phyloP scores from a whole-genome alignment of 2,797 vertebrate species.

The Paratrypauchen microcephalus region DNA sequence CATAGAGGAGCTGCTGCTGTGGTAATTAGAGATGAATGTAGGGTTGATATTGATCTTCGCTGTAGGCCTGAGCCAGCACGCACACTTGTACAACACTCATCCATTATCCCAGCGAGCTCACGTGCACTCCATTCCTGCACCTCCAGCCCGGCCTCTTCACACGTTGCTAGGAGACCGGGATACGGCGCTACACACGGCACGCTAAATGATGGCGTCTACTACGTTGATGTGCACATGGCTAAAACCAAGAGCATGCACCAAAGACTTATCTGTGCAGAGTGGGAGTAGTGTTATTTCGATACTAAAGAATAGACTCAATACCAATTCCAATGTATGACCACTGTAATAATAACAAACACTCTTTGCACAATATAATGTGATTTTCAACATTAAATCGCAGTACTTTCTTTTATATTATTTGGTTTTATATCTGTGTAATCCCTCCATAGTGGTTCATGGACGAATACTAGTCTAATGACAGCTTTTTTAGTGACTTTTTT shows the following conservation, averaged over 20 bases:
- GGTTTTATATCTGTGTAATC: too few relatives aligned
- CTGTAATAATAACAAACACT: too few relatives aligned
- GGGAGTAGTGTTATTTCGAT: too few relatives aligned
- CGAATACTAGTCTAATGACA: too few relatives aligned
- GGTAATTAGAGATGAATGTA: conserved; percentile 72
- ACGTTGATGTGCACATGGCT: conserved; percentile 32
- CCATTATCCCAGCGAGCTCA: conserved; percentile 56
- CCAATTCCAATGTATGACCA: too few relatives aligned
- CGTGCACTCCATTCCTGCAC: conserved; percentile 46
- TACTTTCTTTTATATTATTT: too few relatives aligned
- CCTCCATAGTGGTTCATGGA: too few relatives aligned
- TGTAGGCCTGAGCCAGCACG: conserved; percentile 56
- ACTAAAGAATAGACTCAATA: too few relatives aligned
- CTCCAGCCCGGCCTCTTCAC: conserved; percentile 61
- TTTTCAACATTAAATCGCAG: too few relatives aligned
- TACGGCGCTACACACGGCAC: conserved; percentile 62
- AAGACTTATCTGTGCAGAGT: background rate
- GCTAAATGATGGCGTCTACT: conserved; percentile 66
- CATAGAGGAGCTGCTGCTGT: conserved; percentile 12
- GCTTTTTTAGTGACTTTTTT: too few relatives aligned
- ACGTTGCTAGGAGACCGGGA: conserved; percentile 73
- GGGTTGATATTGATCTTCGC: conserved; percentile 70
- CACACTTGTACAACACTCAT: conserved; percentile 68
- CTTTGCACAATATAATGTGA: too few relatives aligned
- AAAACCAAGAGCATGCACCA: background rate